phyloP scores from a whole-genome alignment of 2,797 vertebrate species.

The Steatocranus sp. region DNA sequence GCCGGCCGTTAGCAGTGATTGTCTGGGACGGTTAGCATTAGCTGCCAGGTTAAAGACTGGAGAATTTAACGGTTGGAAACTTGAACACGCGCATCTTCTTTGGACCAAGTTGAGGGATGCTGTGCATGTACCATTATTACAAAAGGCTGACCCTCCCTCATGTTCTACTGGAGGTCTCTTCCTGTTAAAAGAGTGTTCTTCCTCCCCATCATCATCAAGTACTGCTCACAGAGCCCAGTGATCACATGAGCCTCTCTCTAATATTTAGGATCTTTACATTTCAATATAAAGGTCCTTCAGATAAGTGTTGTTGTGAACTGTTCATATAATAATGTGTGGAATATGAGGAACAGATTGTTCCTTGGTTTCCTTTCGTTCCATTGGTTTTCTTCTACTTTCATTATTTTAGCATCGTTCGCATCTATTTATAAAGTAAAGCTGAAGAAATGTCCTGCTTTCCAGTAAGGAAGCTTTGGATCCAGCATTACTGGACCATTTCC shows the following conservation, averaged over 20 bases:
- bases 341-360: neutral
- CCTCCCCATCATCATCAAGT: neutral
- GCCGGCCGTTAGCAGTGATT: rapidly evolving
- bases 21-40: neutral
- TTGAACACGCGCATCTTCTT: neutral
- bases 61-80: neutral
- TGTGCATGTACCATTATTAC: neutral
- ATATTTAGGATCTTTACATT: neutral
- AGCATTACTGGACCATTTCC: neutral
- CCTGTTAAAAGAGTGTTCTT: neutral
- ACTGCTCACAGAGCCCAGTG: neutral
- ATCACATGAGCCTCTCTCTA: neutral
- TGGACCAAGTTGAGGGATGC: neutral
- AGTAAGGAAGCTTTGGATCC: neutral
- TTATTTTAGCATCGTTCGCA: neutral
- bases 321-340: neutral
- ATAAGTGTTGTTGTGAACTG: neutral
- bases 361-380: neutral
- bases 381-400: neutral
- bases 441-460: rapidly evolving
- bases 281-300: neutral
- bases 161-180: neutral
- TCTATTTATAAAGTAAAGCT: neutral
- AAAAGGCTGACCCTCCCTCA: neutral
- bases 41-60: neutral